Evolutionary conservation across 2,888 invertebrate genomes (phyloP), one percentile per base, ranked within the genome.

Genomic region (Coelinius sp.): DNA sequence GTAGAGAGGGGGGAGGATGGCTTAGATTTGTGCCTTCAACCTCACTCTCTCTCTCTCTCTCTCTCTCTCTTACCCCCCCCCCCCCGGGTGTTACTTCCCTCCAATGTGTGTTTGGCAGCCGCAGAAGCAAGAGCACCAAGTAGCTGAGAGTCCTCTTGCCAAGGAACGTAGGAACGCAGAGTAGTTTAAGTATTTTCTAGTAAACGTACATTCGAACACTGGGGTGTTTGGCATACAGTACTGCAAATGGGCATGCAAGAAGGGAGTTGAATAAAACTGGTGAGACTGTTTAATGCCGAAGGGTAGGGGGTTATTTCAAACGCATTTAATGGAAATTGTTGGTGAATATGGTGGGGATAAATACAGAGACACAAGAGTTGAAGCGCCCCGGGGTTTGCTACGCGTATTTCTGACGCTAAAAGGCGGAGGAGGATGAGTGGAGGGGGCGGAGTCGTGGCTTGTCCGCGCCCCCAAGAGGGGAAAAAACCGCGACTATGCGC

Each of bases 401-500:
- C 64, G 64, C 27, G 71, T 65, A 68, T 70, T n/a, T 65, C 73
- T 75, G 74, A 63, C 63, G 56, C 24, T 63, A 63, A 66, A 41
- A 67, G 69, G 76, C 74, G 73, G 74, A 71, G 73, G 76, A 52
- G 65, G 66, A 44, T 53, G 73, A 80, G 81, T 41, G 44, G 88
- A 86, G 87, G 87, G 86, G 87, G 88, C 90, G 88, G 88, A 88
- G 88, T 17, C 89, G 85, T 87, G 83, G 80, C 82, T 85, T 78
- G 88, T 88, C 87, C 89, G 86, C 89, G 89, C 88, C 74, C 89
- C 86, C 87, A 84, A 84, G 87, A 88, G 88, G 88, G 89, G 89
- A 89, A 89, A 89, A 90, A 89, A 89, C 86, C 84, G 83, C 84
- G 78, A 82, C 81, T 78, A 72, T 68, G 73, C 73, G 63, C 68